Percentiles rank a stretch among this genome's conserved stretches.
These are phyloP conservation scores for Bombus sibiricus DNA, from an alignment of 1,140 invertebrate species.

Conservation along the genomic window DNA sequence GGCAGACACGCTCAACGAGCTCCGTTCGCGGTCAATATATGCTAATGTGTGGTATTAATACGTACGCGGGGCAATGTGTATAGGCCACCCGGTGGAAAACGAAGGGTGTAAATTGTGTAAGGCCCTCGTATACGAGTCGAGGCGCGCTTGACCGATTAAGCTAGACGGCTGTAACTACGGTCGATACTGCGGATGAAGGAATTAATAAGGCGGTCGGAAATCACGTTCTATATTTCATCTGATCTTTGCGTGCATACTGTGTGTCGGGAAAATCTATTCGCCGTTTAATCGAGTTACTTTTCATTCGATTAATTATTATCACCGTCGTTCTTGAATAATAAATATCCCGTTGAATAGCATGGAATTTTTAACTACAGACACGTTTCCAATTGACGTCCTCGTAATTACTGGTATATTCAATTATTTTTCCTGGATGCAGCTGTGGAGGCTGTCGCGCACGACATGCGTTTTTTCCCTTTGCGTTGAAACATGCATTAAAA, in stretches of 20 bases:
- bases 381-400: background rate
- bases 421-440: background rate
- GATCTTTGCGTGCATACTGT: too few species aligned
- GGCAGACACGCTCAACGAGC: constrained; percentile 64
- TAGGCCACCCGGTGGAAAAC: constrained; percentile 6
- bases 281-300: constrained; percentile 8
- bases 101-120: constrained; percentile 33
- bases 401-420: background rate
- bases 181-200: constrained; percentile 37
- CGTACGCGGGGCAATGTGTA: constrained; percentile 9
- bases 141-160: constrained; percentile 58
- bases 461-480: background rate
- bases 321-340: background rate
- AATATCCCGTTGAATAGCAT: background rate
- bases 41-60: constrained; percentile 63
- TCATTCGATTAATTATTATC: background rate
- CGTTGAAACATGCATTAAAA: background rate
- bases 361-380: background rate
- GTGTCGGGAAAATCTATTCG: background rate
- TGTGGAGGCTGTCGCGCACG: too few species aligned
- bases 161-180: background rate
- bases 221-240: background rate
- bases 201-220: constrained; percentile 38
- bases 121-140: constrained; percentile 6
- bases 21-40: constrained; percentile 66